Evolutionary conservation across 2,888 invertebrate species (phyloP).

Genomic region (Leucozona laternaria): DNA sequence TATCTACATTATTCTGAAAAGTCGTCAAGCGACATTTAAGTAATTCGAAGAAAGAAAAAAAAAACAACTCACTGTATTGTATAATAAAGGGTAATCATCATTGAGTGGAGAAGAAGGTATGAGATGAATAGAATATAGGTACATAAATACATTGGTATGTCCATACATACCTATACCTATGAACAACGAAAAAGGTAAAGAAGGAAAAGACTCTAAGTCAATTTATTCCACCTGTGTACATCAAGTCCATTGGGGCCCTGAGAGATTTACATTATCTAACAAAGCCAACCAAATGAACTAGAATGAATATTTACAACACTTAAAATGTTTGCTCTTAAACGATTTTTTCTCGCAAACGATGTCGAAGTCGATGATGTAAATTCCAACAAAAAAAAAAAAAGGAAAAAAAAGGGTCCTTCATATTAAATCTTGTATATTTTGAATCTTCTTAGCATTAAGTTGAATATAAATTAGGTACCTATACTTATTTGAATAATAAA

Average conservation of each 20-base stretch:
- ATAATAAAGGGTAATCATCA: conserved; percentile 71
- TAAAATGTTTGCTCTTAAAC: conserved; percentile 55
- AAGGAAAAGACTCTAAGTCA: conserved; percentile 29
- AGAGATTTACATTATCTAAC: conserved; percentile 54
- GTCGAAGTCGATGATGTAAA: conserved; percentile 11
- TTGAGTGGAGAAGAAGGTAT: conserved; percentile 50
- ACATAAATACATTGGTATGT: too few relatives aligned
- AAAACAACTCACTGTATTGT: conserved; percentile 54
- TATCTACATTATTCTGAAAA: conserved; percentile 48
- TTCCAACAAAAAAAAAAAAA: background rate
- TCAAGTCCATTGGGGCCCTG: background rate
- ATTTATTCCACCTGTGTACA: conserved; percentile 72
- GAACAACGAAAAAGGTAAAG: conserved; percentile 26
- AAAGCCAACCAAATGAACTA: conserved; percentile 69
- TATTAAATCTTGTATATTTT: conserved; percentile 36
- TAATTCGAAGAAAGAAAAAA: background rate
- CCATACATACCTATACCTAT: too few relatives aligned
- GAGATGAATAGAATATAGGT: too few relatives aligned
- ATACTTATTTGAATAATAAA: conserved; percentile 60
- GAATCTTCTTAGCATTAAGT: conserved; percentile 45
- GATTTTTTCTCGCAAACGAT: background rate
- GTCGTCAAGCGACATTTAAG: conserved; percentile 41
- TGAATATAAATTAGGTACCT: conserved; percentile 32
- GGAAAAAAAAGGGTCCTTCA: conserved; percentile 15
- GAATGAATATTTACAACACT: conserved; percentile 69